Conservation (phyloP, 2,797 vertebrate species). For the Uromys caudimaculatus region DNA sequence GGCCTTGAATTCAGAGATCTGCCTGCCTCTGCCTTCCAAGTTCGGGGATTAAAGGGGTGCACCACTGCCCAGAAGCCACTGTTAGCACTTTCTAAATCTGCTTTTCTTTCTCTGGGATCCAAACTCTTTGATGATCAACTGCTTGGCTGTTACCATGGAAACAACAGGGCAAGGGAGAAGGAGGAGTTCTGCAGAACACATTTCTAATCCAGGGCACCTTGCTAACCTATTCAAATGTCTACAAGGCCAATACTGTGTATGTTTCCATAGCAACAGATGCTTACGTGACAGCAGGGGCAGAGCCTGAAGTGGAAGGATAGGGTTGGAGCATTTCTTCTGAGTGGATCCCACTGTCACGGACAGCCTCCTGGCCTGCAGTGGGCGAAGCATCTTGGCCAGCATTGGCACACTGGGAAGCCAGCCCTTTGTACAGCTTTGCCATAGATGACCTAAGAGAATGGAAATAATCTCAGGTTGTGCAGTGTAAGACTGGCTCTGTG, state of each 20-base stretch:
- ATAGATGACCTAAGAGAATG: slow-evolving; percentile 91
- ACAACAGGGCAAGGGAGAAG: neutral
- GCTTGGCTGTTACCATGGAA: neutral
- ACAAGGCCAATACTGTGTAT: neutral
- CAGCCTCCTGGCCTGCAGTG: slow-evolving; percentile 83
- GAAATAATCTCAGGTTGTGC: slow-evolving; percentile 71
- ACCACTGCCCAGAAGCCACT: neutral
- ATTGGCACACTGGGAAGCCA: slow-evolving; percentile 88
- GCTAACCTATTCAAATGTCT: neutral
- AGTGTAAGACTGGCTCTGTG: neutral
- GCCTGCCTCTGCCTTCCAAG: neutral
- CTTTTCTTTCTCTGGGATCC: neutral
- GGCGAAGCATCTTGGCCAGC: slow-evolving; percentile 88
- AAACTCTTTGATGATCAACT: neutral
- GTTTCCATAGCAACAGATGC: slow-evolving; percentile 75
- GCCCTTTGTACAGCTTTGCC: slow-evolving; percentile 93
- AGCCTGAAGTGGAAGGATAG: slow-evolving; percentile 85
- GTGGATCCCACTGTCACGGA: slow-evolving; percentile 90
- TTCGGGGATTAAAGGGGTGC: neutral
- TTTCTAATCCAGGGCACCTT: neutral
- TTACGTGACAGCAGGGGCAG: slow-evolving; percentile 88
- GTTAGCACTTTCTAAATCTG: neutral
- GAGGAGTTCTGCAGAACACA: neutral
- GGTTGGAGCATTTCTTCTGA: slow-evolving; percentile 89
- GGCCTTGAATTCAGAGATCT: neutral